Evolutionary conservation across 1,140 invertebrate species (phyloP), one percentile per base, ranked within the genome.

Genomic region (Drosophila equinoxialis): DNA sequence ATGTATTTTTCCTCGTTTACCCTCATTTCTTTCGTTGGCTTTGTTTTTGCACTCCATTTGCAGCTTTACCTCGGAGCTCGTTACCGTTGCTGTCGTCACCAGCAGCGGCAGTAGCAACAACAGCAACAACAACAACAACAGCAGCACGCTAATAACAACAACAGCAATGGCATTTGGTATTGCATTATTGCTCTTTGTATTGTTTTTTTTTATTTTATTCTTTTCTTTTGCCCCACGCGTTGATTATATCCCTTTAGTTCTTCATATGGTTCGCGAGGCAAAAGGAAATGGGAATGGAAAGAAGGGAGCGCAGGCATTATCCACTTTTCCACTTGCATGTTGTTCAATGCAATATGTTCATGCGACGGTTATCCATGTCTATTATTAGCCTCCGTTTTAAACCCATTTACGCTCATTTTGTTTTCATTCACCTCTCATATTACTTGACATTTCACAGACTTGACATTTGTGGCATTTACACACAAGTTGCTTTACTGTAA

Each of bases 1-100:
- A 89, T 90, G 86, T 79, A 85, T 90, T 89, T 85, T 90, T 77
- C 69, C 35, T 81, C 76, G 81, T 85, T 90, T 90, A 79, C 67
- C 23, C 41, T 26, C 30, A 37, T 60, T 71, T 64, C 63, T 68
- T 65, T 67, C 65, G 65, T 48, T 71, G 58, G 33, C 72, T 71
- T 60, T 68, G 54, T 66, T 63, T 63, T 69, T 68, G 41, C 20
- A 35, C 51, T 48, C 33, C 37, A 14, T 55, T 74, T 62, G 59
- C 58, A 67, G 55, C 58, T 69, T 68, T 63, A 63, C 74, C 72
- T 76, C 77, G 61, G 41, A 69, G 63, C 69, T 72, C 69, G 73
- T 84, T 75, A 77, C 51, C 65, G 55, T 67, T 61, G 42, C 51
- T 30, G 45, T 55, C 30, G 57, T 37, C 55, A 55, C 58, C 42